phyloP scores from a whole-genome alignment of 1,140 invertebrate species.

The Orius insidiosus region DNA sequence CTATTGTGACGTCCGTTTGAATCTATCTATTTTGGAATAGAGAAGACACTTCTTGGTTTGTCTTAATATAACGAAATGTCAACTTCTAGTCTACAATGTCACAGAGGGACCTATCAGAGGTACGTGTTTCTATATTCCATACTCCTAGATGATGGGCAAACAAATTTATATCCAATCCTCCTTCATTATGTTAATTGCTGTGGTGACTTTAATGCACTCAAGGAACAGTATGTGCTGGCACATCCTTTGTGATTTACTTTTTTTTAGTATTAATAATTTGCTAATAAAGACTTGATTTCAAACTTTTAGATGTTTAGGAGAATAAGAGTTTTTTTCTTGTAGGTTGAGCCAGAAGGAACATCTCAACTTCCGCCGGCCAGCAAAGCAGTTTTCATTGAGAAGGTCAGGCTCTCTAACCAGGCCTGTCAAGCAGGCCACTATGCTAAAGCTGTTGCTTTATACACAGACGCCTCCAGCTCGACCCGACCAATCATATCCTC shows the following conservation, averaged over 20 bases:
- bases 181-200: no score
- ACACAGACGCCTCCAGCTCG: constrained; percentile 82
- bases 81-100: constrained; percentile 25
- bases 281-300: no score
- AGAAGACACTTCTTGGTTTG: constrained; percentile 12
- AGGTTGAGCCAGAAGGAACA: constrained; percentile 23
- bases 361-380: constrained; percentile 55
- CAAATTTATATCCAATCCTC: no score
- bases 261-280: no score
- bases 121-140: constrained; percentile 22
- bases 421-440: constrained; percentile 82
- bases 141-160: no score
- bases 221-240: background rate
- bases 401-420: constrained; percentile 72
- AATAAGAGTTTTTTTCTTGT: constrained; percentile 2
- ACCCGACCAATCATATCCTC: constrained; percentile 78
- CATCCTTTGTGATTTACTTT: no score
- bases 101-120: constrained; percentile 36
- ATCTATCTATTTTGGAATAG: constrained; percentile 25
- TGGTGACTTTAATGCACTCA: background rate
- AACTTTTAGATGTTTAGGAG: no score
- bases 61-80: constrained; percentile 10
- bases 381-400: constrained; percentile 68
- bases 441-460: constrained; percentile 66
- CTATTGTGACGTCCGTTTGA: constrained; percentile 1